Percentiles rank a stretch among this genome's conserved stretches.
Evolutionary conservation across 2,888 invertebrate species (phyloP).

Genomic region (Stenodera caucasica): DNA sequence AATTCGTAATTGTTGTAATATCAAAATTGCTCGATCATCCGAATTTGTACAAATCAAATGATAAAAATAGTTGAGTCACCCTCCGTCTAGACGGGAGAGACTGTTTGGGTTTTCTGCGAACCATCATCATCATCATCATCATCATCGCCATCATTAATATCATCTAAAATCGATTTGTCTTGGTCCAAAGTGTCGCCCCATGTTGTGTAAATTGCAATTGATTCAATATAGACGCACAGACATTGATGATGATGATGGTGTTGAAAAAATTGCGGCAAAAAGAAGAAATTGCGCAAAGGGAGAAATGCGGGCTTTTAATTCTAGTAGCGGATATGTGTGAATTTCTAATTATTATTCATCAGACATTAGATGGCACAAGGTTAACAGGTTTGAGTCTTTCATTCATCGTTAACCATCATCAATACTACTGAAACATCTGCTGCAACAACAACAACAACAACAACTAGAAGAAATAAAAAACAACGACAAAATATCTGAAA

Average conservation of each 20-base stretch:
- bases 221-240: background rate
- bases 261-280: background rate
- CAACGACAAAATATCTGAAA: background rate
- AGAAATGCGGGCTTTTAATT: constrained; percentile 16
- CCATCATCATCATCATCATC: background rate
- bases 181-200: background rate
- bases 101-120: background rate
- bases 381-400: constrained; percentile 35
- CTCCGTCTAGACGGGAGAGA: background rate
- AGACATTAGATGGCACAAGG: constrained; percentile 32
- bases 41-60: background rate
- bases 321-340: constrained; percentile 25
- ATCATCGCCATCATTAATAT: too few relatives aligned
- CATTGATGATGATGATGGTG: too few relatives aligned
- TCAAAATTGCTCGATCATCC: too few relatives aligned
- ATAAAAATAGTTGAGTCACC: constrained; percentile 4
- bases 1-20: too few relatives aligned
- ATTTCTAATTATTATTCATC: constrained; percentile 32
- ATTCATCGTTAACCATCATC: constrained; percentile 34
- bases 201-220: background rate
- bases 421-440: constrained; percentile 9
- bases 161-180: constrained; percentile 1
- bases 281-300: background rate
- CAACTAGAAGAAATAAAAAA: background rate
- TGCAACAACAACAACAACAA: background rate